Conservation (phyloP, 2,888 invertebrate genomes). For the Boloria euphrosyne region DNA sequence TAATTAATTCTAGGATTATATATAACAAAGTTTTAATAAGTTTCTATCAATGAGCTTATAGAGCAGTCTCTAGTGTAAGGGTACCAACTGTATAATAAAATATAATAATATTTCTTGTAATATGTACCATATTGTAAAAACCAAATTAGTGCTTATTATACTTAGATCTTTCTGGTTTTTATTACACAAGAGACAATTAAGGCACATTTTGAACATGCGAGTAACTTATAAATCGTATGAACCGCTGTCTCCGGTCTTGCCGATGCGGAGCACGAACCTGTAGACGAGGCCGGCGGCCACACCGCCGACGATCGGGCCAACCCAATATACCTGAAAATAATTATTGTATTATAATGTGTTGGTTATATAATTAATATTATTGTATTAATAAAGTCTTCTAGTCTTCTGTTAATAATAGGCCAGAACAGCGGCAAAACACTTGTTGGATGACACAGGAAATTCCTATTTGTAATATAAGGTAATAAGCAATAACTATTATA, state of each 20-base stretch:
- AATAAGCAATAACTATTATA: too few relatives aligned
- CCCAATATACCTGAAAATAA: constrained; percentile 89
- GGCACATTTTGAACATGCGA: constrained; percentile 18
- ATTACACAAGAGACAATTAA: constrained; percentile 30
- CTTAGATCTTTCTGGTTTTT: background rate
- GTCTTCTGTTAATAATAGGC: too few relatives aligned
- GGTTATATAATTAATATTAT: too few relatives aligned
- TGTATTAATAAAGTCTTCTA: too few relatives aligned
- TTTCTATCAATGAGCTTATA: constrained; percentile 55
- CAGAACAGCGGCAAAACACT: too few relatives aligned
- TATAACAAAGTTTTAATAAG: constrained; percentile 38
- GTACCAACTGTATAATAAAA: background rate
- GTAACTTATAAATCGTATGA: constrained; percentile 88
- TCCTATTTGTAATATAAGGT: too few relatives aligned
- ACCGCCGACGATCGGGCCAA: constrained; percentile 91
- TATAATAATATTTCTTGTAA: background rate
- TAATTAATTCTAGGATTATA: constrained; percentile 43
- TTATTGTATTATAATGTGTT: constrained; percentile 1
- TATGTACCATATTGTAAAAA: background rate
- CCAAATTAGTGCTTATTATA: background rate
- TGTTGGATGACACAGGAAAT: too few relatives aligned
- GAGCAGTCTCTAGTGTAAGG: constrained; percentile 24
- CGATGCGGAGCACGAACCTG: constrained; percentile 86
- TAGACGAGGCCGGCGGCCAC: constrained; percentile 88
- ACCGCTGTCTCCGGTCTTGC: constrained; percentile 87